Evolutionary conservation across 2,888 invertebrate species (phyloP).

Genomic region (Sceliomorpha sp.): DNA sequence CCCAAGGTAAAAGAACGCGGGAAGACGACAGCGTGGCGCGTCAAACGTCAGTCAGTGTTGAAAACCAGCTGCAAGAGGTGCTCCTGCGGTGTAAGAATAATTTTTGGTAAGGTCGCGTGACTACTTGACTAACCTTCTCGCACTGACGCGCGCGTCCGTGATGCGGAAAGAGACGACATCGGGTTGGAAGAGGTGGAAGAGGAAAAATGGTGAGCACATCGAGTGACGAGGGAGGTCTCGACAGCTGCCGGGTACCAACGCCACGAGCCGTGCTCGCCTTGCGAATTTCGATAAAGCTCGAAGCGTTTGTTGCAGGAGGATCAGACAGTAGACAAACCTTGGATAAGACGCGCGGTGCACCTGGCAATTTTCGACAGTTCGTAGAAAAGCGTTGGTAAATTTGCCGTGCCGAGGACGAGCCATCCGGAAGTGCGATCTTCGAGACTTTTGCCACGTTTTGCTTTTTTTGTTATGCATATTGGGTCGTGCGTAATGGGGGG

Average conservation of each 20-base stretch:
- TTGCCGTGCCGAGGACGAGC: slow-evolving; percentile 1
- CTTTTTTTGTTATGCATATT: too few relatives aligned
- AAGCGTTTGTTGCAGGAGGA: slow-evolving; percentile 34
- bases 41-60: slow-evolving; percentile 33
- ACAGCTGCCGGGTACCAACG: slow-evolving; percentile 51
- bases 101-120: slow-evolving; percentile 56
- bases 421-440: slow-evolving; percentile 28
- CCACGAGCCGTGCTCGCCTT: slow-evolving; percentile 42
- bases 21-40: slow-evolving; percentile 14
- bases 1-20: too few relatives aligned
- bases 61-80: slow-evolving; percentile 55
- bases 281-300: slow-evolving; percentile 56
- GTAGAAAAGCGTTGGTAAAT: slow-evolving; percentile 47
- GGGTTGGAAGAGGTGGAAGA: slow-evolving; percentile 7
- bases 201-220: slow-evolving; percentile 37
- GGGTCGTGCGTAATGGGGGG: too few relatives aligned
- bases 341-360: slow-evolving; percentile 55
- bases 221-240: slow-evolving; percentile 54
- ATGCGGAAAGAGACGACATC: slow-evolving; percentile 21
- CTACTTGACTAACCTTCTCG: slow-evolving; percentile 53
- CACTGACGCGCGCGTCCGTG: slow-evolving; percentile 35
- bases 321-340: slow-evolving; percentile 50
- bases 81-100: slow-evolving; percentile 49
- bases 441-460: too few relatives aligned
- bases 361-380: slow-evolving; percentile 45